phyloP scores from a whole-genome alignment of 2,888 invertebrate genomes.

The Yponomeuta plumbellus region DNA sequence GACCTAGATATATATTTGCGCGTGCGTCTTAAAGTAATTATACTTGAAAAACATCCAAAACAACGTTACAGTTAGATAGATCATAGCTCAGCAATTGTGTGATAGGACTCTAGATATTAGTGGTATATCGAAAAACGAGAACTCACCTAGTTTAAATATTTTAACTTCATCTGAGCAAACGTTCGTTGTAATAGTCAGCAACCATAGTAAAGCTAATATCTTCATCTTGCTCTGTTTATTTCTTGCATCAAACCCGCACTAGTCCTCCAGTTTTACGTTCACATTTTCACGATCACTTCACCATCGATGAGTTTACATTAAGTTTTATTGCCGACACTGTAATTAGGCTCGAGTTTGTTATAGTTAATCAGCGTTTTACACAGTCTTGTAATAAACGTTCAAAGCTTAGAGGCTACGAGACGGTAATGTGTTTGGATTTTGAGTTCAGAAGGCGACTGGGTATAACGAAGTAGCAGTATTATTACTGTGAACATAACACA shows the following conservation, averaged over 20 bases:
- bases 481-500: not conserved
- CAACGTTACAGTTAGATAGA: too few species aligned
- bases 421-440: conserved; percentile 64
- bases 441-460: conserved; percentile 25
- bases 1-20: too few species aligned
- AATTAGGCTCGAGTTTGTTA: conserved; percentile 36
- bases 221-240: conserved; percentile 3
- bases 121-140: not conserved
- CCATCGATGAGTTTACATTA: conserved; percentile 32
- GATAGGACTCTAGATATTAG: too few species aligned
- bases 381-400: conserved; percentile 49
- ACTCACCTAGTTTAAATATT: not conserved
- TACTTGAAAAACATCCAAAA: too few species aligned
- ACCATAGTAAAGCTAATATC: not conserved
- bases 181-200: not conserved
- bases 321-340: conserved; percentile 29
- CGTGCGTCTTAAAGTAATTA: too few species aligned
- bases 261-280: conserved; percentile 17
- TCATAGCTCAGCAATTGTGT: too few species aligned
- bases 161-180: not conserved
- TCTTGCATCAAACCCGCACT: not conserved
- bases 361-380: conserved; percentile 43
- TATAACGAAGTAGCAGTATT: conserved; percentile 1
- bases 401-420: conserved; percentile 41
- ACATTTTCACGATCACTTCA: conserved; percentile 21